Conservation (phyloP, 2,797 vertebrate genomes). For the Chiroxiphia lanceolata region DNA sequence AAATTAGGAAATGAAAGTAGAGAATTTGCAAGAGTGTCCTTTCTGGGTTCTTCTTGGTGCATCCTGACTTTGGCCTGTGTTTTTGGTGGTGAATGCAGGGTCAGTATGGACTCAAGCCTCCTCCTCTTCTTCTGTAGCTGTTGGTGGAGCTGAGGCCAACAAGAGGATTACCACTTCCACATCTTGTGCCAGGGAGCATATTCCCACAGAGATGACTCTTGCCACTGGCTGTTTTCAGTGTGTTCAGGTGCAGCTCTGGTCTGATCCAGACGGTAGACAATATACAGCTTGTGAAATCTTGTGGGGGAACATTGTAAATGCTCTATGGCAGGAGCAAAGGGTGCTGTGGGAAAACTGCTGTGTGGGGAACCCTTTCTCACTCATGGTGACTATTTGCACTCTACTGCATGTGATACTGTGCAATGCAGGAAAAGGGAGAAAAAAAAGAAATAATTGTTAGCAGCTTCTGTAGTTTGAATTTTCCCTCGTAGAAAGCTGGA, state of each 20-base stretch:
- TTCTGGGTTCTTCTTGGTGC: background rate
- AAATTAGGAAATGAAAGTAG: background rate
- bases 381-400: background rate
- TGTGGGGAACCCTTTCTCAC: background rate
- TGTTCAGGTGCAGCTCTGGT: background rate
- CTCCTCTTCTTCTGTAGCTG: background rate
- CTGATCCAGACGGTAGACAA: background rate
- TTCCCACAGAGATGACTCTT: background rate
- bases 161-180: background rate
- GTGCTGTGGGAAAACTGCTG: background rate
- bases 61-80: background rate
- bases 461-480: background rate
- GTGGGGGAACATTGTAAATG: background rate
- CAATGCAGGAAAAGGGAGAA: background rate
- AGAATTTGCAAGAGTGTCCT: background rate
- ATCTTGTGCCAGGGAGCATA: background rate
- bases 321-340: background rate
- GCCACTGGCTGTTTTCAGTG: background rate
- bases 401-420: background rate
- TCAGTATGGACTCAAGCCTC: background rate
- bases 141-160: background rate
- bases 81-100: background rate
- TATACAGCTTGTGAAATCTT: rapidly evolving
- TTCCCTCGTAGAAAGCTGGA: background rate
- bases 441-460: background rate